These are phyloP conservation scores for Orientallactaga bullata DNA, from an alignment of 2,113 vertebrate genomes.

Conservation along the genomic window DNA sequence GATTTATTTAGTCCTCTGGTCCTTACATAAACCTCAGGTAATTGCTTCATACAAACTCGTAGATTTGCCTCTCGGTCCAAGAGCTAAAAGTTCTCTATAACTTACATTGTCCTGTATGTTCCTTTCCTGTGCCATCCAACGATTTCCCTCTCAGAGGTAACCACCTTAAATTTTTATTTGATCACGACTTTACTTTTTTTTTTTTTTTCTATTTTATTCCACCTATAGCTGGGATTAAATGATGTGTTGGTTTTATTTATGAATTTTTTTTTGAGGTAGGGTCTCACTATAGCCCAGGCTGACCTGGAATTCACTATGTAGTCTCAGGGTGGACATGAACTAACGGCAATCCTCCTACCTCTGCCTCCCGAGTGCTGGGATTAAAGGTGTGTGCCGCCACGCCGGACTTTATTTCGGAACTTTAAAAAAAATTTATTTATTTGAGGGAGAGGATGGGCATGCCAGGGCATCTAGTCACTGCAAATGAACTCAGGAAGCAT, in stretches of 20 bases:
- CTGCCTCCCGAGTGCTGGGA: too few species aligned
- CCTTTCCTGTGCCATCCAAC: background rate
- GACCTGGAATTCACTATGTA: too few species aligned
- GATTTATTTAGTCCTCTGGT: slow-evolving; percentile 33
- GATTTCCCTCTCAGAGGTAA: background rate
- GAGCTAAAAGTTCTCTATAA: background rate
- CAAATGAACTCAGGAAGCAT: too few species aligned
- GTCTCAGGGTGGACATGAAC: too few species aligned
- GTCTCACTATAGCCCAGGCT: too few species aligned
- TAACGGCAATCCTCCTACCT: too few species aligned
- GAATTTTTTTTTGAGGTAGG: background rate
- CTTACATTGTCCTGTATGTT: background rate
- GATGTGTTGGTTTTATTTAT: slow-evolving; percentile 22
- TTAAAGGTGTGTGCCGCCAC: too few species aligned
- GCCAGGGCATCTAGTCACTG: too few species aligned
- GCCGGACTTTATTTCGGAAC: background rate
- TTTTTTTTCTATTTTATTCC: slow-evolving; percentile 31
- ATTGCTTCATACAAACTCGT: slow-evolving; percentile 43
- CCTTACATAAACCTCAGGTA: slow-evolving; percentile 19
- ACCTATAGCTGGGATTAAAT: background rate
- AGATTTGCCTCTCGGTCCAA: background rate
- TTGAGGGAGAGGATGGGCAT: too few species aligned
- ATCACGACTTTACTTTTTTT: background rate
- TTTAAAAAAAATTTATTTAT: background rate
- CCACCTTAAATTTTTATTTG: slow-evolving; percentile 12